Base-by-base conservation (phyloP, 2,888 invertebrate genomes). In the Tortricodes alternella region DNA sequence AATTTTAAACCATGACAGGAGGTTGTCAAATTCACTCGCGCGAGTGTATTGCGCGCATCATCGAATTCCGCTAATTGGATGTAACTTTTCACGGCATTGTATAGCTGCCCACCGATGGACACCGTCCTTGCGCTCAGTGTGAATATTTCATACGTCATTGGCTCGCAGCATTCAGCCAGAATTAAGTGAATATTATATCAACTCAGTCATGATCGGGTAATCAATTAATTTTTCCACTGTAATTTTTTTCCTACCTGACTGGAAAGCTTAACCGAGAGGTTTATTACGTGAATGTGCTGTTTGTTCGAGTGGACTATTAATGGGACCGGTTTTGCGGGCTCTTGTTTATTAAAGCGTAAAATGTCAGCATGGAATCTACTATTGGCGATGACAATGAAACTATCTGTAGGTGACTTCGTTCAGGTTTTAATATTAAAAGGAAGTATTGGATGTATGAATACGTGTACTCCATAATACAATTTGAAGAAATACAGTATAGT, bases 1-100 rank as follows among this genome's bases (percentile, higher is more conserved):
- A 64, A 68, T 69, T 71, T 71, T 65, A 67, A 69, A 63, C 68
- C 61, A 58, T 75, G 80, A 78, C 78, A 80, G 73, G 73, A 70
- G 66, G 76, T 71, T 83, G 82, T 83, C 85, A 83, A 76, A 77
- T 76, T 79, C 81, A 80, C 67, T 73, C 69, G 73, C 69, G 68
- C 68, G 76, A 66, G 68, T 67, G 72, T 70, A 70, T 73, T 71
- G 75, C 68, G 68, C 74, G 78, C 82, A 78, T 84, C 85, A 85
- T 84, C 81, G 83, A 71, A 76, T 83, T 70, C 71, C 76, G 67
- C 73, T 87, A 88, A 88, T 88, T 88, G 88, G 80, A 81, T 78
- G 82, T 78, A 83, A 84, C 83, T 85, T 86, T 85, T 84, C 82
- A 76, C 74, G 63, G 69, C 65, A 65, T 67, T 72, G 71, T 70